phyloP scores from a whole-genome alignment of 2,113 vertebrate genomes.

The Amphiprion ocellaris region DNA sequence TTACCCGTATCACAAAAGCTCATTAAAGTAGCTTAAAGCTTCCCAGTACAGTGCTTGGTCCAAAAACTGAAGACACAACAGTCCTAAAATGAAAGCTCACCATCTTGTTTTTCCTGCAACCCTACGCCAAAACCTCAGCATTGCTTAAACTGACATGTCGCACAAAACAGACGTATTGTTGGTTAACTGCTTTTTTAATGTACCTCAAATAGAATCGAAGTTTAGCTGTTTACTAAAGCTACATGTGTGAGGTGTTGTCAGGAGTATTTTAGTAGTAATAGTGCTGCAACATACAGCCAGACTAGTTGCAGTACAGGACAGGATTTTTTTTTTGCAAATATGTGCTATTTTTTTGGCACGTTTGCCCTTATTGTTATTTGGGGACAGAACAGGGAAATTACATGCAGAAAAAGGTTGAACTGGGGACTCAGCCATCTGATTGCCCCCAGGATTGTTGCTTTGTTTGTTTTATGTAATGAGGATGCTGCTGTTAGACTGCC shows the following conservation, averaged over 20 bases:
- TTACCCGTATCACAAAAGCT: too few relatives aligned
- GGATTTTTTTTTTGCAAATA: too few relatives aligned
- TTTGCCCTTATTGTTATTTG: not conserved
- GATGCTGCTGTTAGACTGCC: not conserved
- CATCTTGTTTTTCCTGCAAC: too few relatives aligned
- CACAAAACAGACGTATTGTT: constrained; percentile 1
- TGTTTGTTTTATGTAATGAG: not conserved
- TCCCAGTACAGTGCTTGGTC: too few relatives aligned
- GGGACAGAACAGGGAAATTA: not conserved
- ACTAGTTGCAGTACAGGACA: too few relatives aligned
- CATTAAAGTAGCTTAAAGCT: too few relatives aligned
- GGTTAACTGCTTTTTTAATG: not conserved
- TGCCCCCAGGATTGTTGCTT: not conserved
- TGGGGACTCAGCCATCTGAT: not conserved
- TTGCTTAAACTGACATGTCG: not conserved
- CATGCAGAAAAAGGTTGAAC: not conserved
- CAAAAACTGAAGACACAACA: too few relatives aligned
- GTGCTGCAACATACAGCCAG: not conserved
- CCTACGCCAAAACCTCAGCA: not conserved
- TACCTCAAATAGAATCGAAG: constrained; percentile 11
- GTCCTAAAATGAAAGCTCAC: too few relatives aligned
- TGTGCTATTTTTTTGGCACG: too few relatives aligned
- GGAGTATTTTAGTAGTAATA: too few relatives aligned
- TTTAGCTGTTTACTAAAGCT: not conserved
- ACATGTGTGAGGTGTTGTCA: not conserved